Evolutionary conservation across 2,797 vertebrate species (phyloP), one percentile per base, ranked within the genome.

Genomic region (Periparus ater): DNA sequence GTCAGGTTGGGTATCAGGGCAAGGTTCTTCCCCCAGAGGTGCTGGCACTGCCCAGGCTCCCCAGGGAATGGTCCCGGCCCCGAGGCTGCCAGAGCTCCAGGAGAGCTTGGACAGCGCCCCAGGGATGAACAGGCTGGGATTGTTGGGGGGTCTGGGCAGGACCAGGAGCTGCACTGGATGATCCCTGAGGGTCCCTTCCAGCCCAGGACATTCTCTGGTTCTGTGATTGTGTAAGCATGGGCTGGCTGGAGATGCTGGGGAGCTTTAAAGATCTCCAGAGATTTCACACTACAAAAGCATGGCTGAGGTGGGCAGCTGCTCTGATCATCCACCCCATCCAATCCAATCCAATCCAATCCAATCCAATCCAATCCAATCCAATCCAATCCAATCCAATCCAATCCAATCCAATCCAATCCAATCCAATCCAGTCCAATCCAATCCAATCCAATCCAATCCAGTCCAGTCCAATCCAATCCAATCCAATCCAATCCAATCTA

Each of bases 271-370:
- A 6, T 27, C 83, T 65, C 42, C 9, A 58, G 53, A 9, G 19
- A 40, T 0, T 0, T n/a, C 0, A 1, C 53, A 2, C 22, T 54
- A 5, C 42, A 32, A 66, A 5, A 25, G 22, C 17, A 4, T 2
- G 1, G 8, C 16, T 45, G 47, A 62, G 63, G 13, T 23, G 67
- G 30, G 44, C 42, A 84, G 45, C 76, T 60, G 70, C 85, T 89
- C 45, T 36, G 12, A 48, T 36, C 18, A 23, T 27, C 67, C 11
- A n/a, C 7, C 45, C 72, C 3, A 4, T 9, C 67, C 17, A 30
- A 17, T 4, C 50, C 34, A 48, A 6, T 13, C 38, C 4, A 34
- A 16, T 20, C 57, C 6, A 57, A 5, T 6, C 27, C 18, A 67
- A 8, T 2, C 30, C 14, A 42, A 7, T 11, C 23, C 32, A 47